phyloP scores from a whole-genome alignment of 2,113 vertebrate species.

The Syngnathoides biaculeatus region DNA sequence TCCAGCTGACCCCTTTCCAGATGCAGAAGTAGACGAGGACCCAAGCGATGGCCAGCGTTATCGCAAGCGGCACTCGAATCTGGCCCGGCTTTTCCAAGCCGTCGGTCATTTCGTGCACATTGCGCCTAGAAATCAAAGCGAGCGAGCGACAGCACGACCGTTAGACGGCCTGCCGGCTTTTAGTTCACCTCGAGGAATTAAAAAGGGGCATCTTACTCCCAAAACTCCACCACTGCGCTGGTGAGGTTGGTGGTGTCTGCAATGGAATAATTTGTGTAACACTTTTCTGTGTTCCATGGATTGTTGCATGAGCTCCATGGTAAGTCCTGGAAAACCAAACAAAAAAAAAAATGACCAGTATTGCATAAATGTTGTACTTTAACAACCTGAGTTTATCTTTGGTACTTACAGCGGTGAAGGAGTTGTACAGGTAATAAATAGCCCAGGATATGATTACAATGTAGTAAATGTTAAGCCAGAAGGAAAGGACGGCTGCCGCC shows the following conservation, averaged over 20 bases:
- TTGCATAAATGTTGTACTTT: background rate
- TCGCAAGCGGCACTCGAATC: slow-evolving; percentile 87
- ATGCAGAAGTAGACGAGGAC: slow-evolving; percentile 98
- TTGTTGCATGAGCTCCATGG: slow-evolving; percentile 96
- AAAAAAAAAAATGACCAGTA: background rate
- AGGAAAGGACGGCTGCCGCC: slow-evolving; percentile 92
- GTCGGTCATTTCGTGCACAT: slow-evolving; percentile 95
- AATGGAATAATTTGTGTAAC: slow-evolving; percentile 92
- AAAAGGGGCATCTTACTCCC: slow-evolving; percentile 86
- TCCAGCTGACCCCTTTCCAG: slow-evolving; percentile 99
- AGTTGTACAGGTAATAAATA: slow-evolving; percentile 96
- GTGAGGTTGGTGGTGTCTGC: slow-evolving; percentile 90
- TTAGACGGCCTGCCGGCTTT: slow-evolving; percentile 35
- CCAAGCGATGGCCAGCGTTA: slow-evolving; percentile 96
- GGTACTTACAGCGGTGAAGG: slow-evolving; percentile 89
- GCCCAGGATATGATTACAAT: slow-evolving; percentile 98
- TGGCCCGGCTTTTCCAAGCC: slow-evolving; percentile 96
- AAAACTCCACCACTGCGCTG: slow-evolving; percentile 92
- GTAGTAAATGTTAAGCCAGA: slow-evolving; percentile 99
- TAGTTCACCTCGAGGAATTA: slow-evolving; percentile 31
- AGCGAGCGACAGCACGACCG: slow-evolving; percentile 48
- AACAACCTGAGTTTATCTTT: background rate
- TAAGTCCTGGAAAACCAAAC: slow-evolving; percentile 76
- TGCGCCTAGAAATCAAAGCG: slow-evolving; percentile 79
- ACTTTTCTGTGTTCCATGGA: slow-evolving; percentile 92